Conservation (phyloP, 2,113 vertebrate species). For the Phrynosoma blainvillii region DNA sequence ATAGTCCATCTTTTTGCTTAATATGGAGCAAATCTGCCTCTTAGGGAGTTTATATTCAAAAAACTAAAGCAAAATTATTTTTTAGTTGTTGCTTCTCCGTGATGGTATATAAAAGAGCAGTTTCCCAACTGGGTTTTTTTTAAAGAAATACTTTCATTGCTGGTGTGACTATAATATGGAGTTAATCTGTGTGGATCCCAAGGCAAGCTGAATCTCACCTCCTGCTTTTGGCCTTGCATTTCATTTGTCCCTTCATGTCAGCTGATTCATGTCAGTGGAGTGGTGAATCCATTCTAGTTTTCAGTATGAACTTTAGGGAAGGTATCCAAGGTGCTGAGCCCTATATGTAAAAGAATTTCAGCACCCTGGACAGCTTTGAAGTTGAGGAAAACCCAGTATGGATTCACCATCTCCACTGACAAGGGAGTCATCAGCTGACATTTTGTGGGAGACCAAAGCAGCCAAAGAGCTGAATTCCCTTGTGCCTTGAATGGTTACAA, state of each 20-base stretch:
- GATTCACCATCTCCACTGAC: no score
- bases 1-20: background rate
- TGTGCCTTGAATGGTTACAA: background rate
- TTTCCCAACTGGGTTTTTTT: conserved; percentile 1
- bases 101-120: background rate
- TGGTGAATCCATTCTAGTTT: no score
- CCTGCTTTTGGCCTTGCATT: background rate
- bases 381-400: no score
- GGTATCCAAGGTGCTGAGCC: no score
- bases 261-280: no score
- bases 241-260: background rate
- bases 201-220: background rate
- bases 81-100: background rate
- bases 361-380: no score
- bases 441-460: background rate
- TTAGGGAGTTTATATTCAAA: background rate
- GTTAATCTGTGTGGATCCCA: background rate
- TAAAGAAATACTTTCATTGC: conserved; percentile 2
- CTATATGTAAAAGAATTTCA: no score
- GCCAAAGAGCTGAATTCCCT: background rate
- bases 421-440: no score
- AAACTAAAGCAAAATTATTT: background rate
- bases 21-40: background rate
- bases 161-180: background rate
- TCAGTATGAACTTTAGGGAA: no score